A percentile compares a stretch with the other conserved stretches of the same genome.
These are phyloP conservation scores for Pseudococcus jackbeardsleyi DNA, from an alignment of 2,888 invertebrate genomes.

Conservation along the genomic window DNA sequence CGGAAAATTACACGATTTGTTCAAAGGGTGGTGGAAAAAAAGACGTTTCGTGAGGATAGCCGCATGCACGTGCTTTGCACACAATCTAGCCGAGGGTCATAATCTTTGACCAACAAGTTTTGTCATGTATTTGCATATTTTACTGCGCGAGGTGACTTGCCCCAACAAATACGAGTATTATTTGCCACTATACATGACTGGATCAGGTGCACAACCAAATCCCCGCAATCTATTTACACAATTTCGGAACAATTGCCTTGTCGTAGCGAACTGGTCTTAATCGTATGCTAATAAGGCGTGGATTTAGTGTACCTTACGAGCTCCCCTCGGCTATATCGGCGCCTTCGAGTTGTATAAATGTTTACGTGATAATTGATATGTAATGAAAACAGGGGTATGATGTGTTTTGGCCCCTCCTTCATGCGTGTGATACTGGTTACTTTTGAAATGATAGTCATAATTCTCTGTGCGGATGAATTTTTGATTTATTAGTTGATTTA, in stretches of 20 bases:
- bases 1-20: too few relatives aligned
- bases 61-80: conserved; percentile 22
- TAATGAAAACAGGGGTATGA: too few relatives aligned
- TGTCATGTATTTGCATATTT: conserved; percentile 40
- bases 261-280: not conserved
- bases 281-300: conserved; percentile 11
- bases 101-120: conserved; percentile 39
- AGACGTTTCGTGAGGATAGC: conserved; percentile 35
- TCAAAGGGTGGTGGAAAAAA: not conserved
- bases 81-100: conserved; percentile 1
- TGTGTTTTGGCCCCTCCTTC: too few relatives aligned
- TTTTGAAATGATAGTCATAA: too few relatives aligned
- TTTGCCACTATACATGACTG: not conserved
- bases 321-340: not conserved
- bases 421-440: too few relatives aligned
- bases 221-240: conserved; percentile 6
- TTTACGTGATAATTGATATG: too few relatives aligned
- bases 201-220: conserved; percentile 5
- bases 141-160: not conserved
- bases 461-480: too few relatives aligned
- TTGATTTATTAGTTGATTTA: too few relatives aligned
- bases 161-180: not conserved
- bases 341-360: too few relatives aligned
- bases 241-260: not conserved
- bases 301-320: not conserved